phyloP scores from a whole-genome alignment of 2,888 invertebrate genomes.

The Chloroclystis v-ata region DNA sequence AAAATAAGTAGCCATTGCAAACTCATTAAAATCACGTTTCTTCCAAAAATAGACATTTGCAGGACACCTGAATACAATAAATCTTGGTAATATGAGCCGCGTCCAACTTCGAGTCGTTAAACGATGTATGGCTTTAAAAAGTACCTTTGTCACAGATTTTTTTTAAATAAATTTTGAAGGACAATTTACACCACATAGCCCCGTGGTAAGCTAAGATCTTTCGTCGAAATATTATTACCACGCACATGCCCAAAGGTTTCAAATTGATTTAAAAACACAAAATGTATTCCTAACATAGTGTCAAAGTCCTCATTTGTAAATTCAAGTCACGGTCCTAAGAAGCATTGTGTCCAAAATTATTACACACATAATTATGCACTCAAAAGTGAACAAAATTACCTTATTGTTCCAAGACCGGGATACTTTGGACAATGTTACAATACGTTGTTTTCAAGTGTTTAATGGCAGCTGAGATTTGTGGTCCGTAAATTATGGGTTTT shows the following conservation, averaged over 20 bases:
- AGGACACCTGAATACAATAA: conserved; percentile 48
- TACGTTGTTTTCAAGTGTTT: conserved; percentile 55
- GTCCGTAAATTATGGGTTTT: conserved; percentile 59
- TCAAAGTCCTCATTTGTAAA: conserved; percentile 1
- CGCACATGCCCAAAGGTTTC: too few species aligned
- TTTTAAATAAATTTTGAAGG: too few species aligned
- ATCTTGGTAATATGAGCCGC: conserved; percentile 29
- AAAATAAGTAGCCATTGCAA: conserved; percentile 34
- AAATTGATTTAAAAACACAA: too few species aligned
- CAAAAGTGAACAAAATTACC: conserved; percentile 15
- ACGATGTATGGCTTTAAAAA: too few species aligned
- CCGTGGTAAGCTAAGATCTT: too few species aligned
- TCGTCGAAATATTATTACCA: too few species aligned
- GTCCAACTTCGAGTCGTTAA: background rate
- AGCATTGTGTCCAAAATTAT: conserved; percentile 17
- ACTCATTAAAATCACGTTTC: conserved; percentile 46
- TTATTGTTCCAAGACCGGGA: conserved; percentile 26
- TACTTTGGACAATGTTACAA: conserved; percentile 44
- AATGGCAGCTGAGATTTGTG: conserved; percentile 66
- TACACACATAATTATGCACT: conserved; percentile 16
- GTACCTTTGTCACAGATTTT: too few species aligned
- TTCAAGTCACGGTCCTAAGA: conserved; percentile 6
- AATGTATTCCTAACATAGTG: too few species aligned
- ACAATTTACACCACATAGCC: too few species aligned
- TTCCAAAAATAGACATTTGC: conserved; percentile 36